These are phyloP conservation scores for Solen grandis DNA, from an alignment of 1,140 invertebrate genomes.

Conservation along the genomic window DNA sequence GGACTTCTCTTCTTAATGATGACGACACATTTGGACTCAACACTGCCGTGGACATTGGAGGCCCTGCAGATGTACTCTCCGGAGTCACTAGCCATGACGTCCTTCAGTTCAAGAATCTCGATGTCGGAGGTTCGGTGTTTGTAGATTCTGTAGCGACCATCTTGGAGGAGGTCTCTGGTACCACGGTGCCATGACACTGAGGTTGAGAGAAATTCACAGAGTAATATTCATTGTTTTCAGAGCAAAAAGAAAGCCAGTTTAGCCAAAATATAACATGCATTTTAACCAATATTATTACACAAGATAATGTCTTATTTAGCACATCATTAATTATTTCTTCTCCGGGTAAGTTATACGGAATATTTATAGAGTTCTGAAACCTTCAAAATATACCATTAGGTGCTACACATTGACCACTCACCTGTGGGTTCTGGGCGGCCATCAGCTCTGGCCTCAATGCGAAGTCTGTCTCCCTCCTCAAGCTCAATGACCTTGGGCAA, in stretches of 20 bases:
- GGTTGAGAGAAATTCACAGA: background rate
- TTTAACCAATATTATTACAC: too few species aligned
- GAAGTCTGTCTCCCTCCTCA: constrained; percentile 74
- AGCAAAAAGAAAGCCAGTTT: too few species aligned
- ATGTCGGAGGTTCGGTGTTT: constrained; percentile 87
- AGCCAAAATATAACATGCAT: too few species aligned
- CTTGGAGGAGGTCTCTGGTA: constrained; percentile 91
- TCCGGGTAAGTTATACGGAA: too few species aligned
- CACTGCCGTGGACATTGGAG: constrained; percentile 78
- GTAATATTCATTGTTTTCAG: too few species aligned
- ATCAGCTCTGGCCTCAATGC: constrained; percentile 73
- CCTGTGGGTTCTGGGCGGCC: constrained; percentile 75
- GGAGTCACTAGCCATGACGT: constrained; percentile 87
- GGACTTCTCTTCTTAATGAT: constrained; percentile 65
- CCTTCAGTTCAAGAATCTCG: constrained; percentile 86
- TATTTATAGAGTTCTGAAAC: too few species aligned
- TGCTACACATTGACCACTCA: too few species aligned
- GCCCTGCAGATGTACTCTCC: constrained; percentile 92
- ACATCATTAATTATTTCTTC: too few species aligned
- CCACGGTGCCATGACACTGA: constrained; percentile 93
- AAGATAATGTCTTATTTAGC: too few species aligned
- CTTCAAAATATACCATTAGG: too few species aligned
- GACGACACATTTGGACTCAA: constrained; percentile 71
- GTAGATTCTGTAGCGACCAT: constrained; percentile 89
- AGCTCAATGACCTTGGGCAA: constrained; percentile 74